Conservation (phyloP, 1,140 invertebrate species). For the Neelides sp. region DNA sequence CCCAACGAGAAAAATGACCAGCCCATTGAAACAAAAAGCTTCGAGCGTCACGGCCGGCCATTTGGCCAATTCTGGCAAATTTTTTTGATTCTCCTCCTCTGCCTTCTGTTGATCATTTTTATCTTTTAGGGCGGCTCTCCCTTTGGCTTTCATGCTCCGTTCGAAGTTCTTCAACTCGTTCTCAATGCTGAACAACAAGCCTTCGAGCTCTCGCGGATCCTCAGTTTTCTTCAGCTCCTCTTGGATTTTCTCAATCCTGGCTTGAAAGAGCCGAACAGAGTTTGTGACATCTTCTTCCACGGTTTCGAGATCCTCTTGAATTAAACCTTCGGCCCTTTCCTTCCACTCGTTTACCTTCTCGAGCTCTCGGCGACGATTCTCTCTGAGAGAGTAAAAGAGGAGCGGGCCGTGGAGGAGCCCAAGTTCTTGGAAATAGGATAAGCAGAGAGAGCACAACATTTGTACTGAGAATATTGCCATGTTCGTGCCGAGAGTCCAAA, state of each 20-base stretch:
- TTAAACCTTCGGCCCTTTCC: background rate
- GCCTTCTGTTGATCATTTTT: no score
- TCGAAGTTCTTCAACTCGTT: background rate
- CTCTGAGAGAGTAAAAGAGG: constrained; percentile 18
- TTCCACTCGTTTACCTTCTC: background rate
- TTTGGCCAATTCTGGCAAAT: constrained; percentile 17
- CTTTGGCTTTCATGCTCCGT: no score
- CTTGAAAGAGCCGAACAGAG: no score
- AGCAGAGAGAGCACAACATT: constrained; percentile 3
- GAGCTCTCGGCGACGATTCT: background rate
- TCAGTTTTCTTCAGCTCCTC: no score
- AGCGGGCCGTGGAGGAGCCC: constrained; percentile 26
- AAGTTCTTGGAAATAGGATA: constrained; percentile 8
- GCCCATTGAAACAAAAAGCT: constrained; percentile 58
- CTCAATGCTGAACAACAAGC: background rate
- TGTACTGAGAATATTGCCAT: constrained; percentile 20
- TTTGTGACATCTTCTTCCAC: constrained; percentile 7
- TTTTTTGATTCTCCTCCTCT: no score
- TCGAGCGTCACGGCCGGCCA: constrained; percentile 44
- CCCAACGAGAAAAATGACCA: constrained; percentile 60
- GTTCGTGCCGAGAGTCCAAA: constrained; percentile 49
- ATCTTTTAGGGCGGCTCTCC: no score
- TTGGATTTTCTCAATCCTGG: no score
- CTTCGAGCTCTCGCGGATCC: no score
- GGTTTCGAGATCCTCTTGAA: background rate